A percentile compares a stretch with the other conserved stretches of the same genome.
Evolutionary conservation across 2,113 vertebrate species (phyloP).

Genomic region (Podiceps cristatus): DNA sequence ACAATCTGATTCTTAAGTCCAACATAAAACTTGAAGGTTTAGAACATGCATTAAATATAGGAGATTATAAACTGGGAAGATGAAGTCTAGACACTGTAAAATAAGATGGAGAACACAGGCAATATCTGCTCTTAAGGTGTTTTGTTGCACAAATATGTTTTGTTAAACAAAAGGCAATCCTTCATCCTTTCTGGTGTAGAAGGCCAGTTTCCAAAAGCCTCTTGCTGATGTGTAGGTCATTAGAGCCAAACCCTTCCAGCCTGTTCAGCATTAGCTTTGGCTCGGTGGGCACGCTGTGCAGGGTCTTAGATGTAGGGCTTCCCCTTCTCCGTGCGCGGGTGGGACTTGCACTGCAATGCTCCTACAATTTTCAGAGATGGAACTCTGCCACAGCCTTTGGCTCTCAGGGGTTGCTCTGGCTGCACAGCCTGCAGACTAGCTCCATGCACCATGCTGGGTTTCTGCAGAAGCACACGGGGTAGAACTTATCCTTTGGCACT

Average conservation of each 20-base stretch:
- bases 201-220: background rate
- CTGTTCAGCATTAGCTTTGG: background rate
- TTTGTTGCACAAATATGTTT: background rate
- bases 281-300: fast-evolving
- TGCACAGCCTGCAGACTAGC: background rate
- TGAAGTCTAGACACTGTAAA: background rate
- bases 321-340: background rate
- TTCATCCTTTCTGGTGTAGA: background rate
- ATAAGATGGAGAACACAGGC: background rate
- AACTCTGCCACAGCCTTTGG: background rate
- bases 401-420: background rate
- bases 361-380: background rate
- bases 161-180: background rate
- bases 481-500: background rate
- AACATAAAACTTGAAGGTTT: background rate
- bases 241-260: background rate
- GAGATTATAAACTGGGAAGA: conserved; percentile 7
- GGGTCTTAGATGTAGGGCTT: background rate
- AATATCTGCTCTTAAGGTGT: background rate
- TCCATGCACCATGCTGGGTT: background rate
- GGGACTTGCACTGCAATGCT: background rate
- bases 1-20: background rate
- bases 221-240: background rate
- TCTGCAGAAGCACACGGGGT: background rate
- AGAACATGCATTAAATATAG: background rate